Percentiles rank a stretch among this genome's conserved stretches.
Conservation (phyloP, 2,888 invertebrate species). For the Zeuzera pyrina region DNA sequence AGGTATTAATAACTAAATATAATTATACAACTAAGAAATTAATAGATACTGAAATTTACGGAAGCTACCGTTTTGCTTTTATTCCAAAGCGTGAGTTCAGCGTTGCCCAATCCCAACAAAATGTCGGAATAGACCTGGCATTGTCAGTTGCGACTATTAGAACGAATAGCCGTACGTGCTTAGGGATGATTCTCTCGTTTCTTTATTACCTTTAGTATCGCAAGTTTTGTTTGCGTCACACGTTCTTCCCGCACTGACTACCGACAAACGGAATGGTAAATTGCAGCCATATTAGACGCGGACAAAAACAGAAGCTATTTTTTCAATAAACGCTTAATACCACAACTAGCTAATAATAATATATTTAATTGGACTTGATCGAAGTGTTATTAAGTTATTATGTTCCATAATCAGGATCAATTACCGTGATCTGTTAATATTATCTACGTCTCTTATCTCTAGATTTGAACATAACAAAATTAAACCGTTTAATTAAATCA, state of each 20-base stretch:
- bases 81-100: conserved; percentile 53
- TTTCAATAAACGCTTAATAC: conserved; percentile 20
- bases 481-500: too few relatives aligned
- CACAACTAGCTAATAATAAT: conserved; percentile 26
- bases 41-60: too few relatives aligned
- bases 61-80: too few relatives aligned
- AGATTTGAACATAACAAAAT: too few relatives aligned
- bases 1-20: too few relatives aligned
- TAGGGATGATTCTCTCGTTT: conserved; percentile 35
- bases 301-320: conserved; percentile 18
- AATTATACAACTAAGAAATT: too few relatives aligned
- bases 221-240: conserved; percentile 54
- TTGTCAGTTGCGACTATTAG: conserved; percentile 59
- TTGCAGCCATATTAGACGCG: conserved; percentile 26
- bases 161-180: conserved; percentile 63
- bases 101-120: conserved; percentile 58
- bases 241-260: conserved; percentile 32
- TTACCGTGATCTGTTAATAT: too few relatives aligned
- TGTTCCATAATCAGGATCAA: too few relatives aligned
- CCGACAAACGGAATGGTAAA: conserved; percentile 34
- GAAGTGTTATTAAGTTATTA: too few relatives aligned
- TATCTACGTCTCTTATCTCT: too few relatives aligned
- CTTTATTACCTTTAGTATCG: conserved; percentile 54
- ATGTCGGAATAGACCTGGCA: conserved; percentile 33
- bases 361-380: too few relatives aligned